Conservation (phyloP, 1,140 invertebrate species). For the Atta cephalotes region DNA sequence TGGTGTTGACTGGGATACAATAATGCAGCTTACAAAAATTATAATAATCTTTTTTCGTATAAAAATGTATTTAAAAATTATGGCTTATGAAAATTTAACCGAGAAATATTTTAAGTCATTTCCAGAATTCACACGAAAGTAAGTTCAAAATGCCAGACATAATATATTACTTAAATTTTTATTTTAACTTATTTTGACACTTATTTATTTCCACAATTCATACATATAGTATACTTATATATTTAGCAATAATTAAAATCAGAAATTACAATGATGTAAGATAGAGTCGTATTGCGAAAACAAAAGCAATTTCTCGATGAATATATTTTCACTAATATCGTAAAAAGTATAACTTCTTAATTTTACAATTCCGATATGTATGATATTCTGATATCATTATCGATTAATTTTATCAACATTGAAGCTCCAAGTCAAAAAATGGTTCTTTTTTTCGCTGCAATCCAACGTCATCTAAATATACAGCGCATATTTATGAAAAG, state of each 20-base stretch:
- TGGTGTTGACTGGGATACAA: too few species aligned
- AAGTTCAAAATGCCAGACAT: neutral
- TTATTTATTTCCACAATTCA: slow-evolving; percentile 13
- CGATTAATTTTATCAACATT: slow-evolving; percentile 8
- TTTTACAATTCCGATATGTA: neutral
- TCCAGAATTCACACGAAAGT: neutral
- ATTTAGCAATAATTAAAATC: slow-evolving; percentile 25
- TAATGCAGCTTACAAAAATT: neutral
- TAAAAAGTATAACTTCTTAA: neutral
- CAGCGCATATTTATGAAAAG: neutral
- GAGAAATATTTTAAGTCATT: neutral
- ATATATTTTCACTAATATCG: neutral
- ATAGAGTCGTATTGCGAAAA: neutral
- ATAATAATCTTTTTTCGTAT: neutral
- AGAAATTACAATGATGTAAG: slow-evolving; percentile 2
- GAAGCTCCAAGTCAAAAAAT: neutral
- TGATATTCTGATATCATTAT: neutral
- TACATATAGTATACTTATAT: neutral
- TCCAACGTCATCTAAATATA: slow-evolving; percentile 14
- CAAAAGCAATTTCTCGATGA: neutral
- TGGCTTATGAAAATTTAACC: neutral
- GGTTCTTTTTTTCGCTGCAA: neutral
- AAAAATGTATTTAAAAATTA: neutral
- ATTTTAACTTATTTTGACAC: slow-evolving; percentile 38
- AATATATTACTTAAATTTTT: slow-evolving; percentile 17